Conservation (phyloP, 2,888 invertebrate genomes). For the Eilema griseolum region DNA sequence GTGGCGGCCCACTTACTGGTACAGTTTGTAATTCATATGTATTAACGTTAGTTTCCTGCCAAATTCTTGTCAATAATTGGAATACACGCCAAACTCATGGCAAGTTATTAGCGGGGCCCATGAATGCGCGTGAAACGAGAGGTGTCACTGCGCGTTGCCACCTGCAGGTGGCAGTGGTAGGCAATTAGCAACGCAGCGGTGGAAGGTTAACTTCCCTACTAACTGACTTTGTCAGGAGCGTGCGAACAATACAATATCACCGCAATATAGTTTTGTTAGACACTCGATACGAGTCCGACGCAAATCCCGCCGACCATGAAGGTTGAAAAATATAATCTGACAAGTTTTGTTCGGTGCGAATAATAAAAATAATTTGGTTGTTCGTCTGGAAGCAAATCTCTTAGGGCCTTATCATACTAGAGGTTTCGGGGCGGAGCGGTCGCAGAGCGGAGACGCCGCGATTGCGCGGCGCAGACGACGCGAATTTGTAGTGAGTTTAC, state of each 20-base stretch:
- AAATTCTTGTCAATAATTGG: not conserved
- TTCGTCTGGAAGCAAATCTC: not conserved
- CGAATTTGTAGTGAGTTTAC: no score
- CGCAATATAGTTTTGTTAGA: constrained; percentile 2
- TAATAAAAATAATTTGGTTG: not conserved
- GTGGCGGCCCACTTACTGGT: not conserved
- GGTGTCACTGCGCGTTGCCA: not conserved
- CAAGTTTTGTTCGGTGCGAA: not conserved
- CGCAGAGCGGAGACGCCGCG: no score
- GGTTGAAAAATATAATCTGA: constrained; percentile 4
- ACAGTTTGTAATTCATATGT: not conserved
- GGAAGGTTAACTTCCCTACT: not conserved
- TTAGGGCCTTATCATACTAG: no score
- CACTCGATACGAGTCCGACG: not conserved
- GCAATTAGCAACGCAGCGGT: no score
- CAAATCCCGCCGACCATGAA: constrained; percentile 11
- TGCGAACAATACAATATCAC: not conserved
- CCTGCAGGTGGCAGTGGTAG: not conserved
- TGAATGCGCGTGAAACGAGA: not conserved
- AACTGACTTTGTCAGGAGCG: not conserved
- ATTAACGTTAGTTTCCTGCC: not conserved
- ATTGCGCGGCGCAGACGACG: no score
- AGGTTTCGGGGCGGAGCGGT: no score
- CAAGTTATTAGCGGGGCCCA: not conserved
- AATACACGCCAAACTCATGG: not conserved